Evolutionary conservation across 2,113 vertebrate species (phyloP).

Genomic region (Apeltes quadracus): DNA sequence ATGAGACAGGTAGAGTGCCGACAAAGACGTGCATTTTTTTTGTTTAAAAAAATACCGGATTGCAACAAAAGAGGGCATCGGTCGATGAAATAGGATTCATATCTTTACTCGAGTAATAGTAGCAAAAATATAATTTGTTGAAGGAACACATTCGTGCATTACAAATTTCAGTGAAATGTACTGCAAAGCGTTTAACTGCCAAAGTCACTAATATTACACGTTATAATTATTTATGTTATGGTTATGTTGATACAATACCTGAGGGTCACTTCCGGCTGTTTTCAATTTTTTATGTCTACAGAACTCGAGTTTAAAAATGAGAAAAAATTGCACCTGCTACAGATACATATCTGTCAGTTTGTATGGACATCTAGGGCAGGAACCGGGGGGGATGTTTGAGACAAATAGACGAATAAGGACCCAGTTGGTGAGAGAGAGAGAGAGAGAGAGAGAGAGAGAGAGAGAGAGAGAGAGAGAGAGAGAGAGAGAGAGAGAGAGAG

Average conservation of each 20-base stretch:
- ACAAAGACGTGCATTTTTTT: not conserved
- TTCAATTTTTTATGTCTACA: too few relatives aligned
- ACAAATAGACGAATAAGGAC: constrained; percentile 24
- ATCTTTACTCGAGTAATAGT: not conserved
- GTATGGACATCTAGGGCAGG: not conserved
- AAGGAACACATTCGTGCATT: not conserved
- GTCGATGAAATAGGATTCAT: not conserved
- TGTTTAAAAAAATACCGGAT: not conserved
- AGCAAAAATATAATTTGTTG: not conserved
- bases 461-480: too few relatives aligned
- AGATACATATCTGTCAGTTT: not conserved
- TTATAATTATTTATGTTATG: not conserved
- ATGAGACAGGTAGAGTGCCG: not conserved
- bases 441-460: not conserved
- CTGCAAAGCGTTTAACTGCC: not conserved
- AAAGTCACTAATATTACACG: not conserved
- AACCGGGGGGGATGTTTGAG: not conserved
- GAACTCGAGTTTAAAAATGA: not conserved
- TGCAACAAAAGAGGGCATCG: not conserved
- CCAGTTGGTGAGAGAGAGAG: constrained; percentile 65
- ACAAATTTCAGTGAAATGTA: not conserved
- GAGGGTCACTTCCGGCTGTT: too few relatives aligned
- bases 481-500: too few relatives aligned
- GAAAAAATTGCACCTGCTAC: not conserved
- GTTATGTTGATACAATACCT: too few relatives aligned